Evolutionary conservation across 2,113 vertebrate species (phyloP), one percentile per base, ranked within the genome.

Genomic region (Illadopsis cleaveri): DNA sequence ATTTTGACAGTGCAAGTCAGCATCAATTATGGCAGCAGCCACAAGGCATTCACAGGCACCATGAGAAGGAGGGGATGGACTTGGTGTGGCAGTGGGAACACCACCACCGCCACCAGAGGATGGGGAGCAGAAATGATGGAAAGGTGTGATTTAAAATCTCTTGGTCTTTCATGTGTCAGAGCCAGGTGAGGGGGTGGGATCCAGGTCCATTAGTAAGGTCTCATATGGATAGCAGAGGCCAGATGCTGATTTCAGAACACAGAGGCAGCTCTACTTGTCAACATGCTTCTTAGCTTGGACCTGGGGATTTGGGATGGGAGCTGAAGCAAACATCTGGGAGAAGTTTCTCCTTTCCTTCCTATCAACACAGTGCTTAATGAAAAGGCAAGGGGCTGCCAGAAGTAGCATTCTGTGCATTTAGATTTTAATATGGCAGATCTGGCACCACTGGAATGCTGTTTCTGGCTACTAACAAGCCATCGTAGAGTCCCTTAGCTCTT

Each of bases 1-100:
- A 9, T 28, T 53, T 47, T 38, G 24, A n/a, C 68, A 0, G 0
- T 22, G 25, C 1, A 3, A n/a, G 33, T 3, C 51, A 15, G 42
- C 27, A 15, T 5, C 5, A 0, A 1, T 13, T 18, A 35, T 1
- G 11, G 57, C 22, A 72, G 64, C 0, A 2, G 40, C 48, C 48
- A 21, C 35, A 15, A 11, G 1, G 1, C 2, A 3, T 31, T 35
- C n/a, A 30, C 31, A 18, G 0, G 0, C 0, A 0, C 35, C 0
- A 0, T 1, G 3, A 16, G 47, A 51, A 54, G 62, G 5, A 60
- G 12, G 31, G 10, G 47, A 19, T 31, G 37, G 54, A 25, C 18
- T 45, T 35, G 35, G 28, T 62, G 33, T 1, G 5, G 40, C 40
- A 37, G 11, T 2, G 1, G 16, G 37, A 70, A 23, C 51, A 37